Percentiles rank a stretch among this genome's conserved stretches.
These are phyloP conservation scores for Dromas ardeola DNA, from an alignment of 2,113 vertebrate species.

Conservation along the genomic window DNA sequence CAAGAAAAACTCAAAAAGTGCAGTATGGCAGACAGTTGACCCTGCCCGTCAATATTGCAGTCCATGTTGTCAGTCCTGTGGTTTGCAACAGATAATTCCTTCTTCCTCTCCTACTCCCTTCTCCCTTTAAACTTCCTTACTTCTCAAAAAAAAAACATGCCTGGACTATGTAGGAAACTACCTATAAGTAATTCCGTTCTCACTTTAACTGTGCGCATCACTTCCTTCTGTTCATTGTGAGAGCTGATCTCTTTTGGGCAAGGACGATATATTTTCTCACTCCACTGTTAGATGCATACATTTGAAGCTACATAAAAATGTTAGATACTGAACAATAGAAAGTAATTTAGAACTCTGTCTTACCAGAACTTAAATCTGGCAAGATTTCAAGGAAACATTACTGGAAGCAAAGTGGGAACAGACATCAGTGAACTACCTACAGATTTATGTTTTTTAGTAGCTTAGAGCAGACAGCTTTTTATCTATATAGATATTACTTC, in stretches of 20 bases:
- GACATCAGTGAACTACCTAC: background rate
- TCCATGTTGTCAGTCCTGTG: background rate
- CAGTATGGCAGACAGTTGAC: too few species aligned
- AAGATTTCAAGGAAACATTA: conserved; percentile 16
- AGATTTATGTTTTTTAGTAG: background rate
- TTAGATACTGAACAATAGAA: background rate
- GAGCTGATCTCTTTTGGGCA: background rate
- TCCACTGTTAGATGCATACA: background rate
- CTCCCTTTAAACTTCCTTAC: background rate
- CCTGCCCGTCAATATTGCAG: background rate
- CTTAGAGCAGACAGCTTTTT: background rate
- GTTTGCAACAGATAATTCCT: background rate
- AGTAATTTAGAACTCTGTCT: background rate
- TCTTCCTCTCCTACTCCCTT: background rate
- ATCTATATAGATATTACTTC: background rate
- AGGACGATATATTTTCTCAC: background rate
- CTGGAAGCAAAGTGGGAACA: background rate
- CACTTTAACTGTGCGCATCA: background rate
- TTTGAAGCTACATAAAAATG: conserved; percentile 5
- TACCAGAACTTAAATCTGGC: background rate
- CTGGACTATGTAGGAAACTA: background rate
- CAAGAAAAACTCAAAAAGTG: background rate
- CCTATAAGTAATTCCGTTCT: background rate
- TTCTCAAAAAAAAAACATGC: background rate
- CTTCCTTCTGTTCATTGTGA: background rate